Evolutionary conservation across 2,888 invertebrate genomes (phyloP), one percentile per base, ranked within the genome.

Genomic region (Ornithoptera alexandrae): DNA sequence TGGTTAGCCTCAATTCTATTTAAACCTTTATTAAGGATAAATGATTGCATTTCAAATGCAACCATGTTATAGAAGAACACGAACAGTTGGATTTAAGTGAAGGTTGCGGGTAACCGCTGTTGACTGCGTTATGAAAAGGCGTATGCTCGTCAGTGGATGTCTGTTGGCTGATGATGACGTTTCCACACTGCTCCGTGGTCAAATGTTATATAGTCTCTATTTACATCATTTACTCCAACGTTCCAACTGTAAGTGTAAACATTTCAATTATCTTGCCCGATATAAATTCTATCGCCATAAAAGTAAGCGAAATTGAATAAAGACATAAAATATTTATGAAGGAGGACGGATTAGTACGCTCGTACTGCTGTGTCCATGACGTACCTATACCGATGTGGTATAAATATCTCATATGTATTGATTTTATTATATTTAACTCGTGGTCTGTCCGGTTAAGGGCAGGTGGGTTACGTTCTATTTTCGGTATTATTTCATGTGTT

Each of bases 361-460:
- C 60, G 15, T 18, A 6, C 5, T 53, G 30, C 30, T n/a, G 24
- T 59, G 30, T 60, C 60, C 24, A 18, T 15, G 60, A 12, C 7
- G n/a, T 50, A 63, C 22, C 56, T n/a, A 53, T 56, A 53, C n/a
- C 53, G 12, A 58, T 68, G 42, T 42, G 15, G n/a, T 68, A 62
- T 68, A 62, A 46, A 68, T 62, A 58, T 30, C 7, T 24, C 53
- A 57, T 30, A 42, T 8, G 24, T 65, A 65, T 69, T 46, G 69
- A 69, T 69, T 69, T 65, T 69, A n/a, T 65, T 69, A 69, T 69
- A 64, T 69, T 65, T 69, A 69, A 65, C 65, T 53, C 22, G 63
- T 36, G 59, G 62, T 56, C 60, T 53, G 65, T 30, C 62, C 65
- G 61, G 22, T 42, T 62, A 65, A 30, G 69, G 69, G 53, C 46